Evolutionary conservation across 1,140 invertebrate genomes (phyloP).

Genomic region (Thaumatotibia leucotreta): DNA sequence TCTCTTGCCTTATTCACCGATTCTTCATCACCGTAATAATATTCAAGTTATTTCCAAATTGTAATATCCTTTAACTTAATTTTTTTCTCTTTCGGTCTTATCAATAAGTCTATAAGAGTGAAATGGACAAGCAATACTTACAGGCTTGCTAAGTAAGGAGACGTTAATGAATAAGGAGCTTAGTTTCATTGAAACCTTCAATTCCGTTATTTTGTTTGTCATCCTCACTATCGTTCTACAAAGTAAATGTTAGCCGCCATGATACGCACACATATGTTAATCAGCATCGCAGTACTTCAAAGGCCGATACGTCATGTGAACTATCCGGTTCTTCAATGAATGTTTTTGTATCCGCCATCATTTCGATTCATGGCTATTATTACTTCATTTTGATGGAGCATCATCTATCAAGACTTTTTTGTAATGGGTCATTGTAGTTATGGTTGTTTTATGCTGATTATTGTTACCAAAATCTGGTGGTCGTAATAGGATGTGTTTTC

Average conservation of each 20-base stretch:
- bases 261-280: not conserved
- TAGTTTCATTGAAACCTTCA: too few species aligned
- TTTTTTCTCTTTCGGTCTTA: too few species aligned
- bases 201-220: too few species aligned
- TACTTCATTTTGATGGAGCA: not conserved
- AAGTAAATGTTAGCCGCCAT: not conserved
- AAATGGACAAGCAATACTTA: too few species aligned
- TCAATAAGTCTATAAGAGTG: too few species aligned
- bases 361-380: not conserved
- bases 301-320: slow-evolving; percentile 1
- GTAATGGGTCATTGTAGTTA: not conserved
- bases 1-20: too few species aligned
- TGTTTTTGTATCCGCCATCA: not conserved
- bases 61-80: too few species aligned
- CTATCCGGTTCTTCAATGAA: slow-evolving; percentile 5
- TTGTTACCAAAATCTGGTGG: not conserved
- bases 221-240: not conserved
- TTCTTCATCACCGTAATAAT: too few species aligned
- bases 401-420: not conserved
- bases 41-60: too few species aligned
- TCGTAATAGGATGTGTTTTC: not conserved
- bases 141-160: too few species aligned
- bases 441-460: slow-evolving; percentile 2
- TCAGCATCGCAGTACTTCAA: not conserved
- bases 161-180: too few species aligned